phyloP scores from a whole-genome alignment of 2,797 vertebrate genomes.

The Halcyon chelicuti region DNA sequence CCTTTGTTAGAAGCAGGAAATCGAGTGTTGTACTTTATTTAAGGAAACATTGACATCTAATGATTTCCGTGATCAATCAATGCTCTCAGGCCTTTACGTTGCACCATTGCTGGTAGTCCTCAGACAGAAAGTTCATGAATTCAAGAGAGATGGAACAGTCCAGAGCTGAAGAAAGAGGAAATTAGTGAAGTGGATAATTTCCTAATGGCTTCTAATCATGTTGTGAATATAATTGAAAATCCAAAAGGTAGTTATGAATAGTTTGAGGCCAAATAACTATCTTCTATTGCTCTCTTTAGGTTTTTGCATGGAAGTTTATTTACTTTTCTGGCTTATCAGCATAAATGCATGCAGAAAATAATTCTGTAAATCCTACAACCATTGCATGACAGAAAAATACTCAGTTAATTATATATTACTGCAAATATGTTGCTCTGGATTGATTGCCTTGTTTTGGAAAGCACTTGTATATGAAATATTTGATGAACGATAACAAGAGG shows the following conservation, averaged over 20 bases:
- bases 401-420: constrained; percentile 40
- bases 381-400: background rate
- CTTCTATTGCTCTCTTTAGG: constrained; percentile 26
- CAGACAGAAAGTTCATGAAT: background rate
- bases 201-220: background rate
- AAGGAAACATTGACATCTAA: background rate
- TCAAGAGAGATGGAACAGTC: background rate
- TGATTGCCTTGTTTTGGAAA: constrained; percentile 59
- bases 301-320: constrained; percentile 39
- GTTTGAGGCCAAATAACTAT: background rate
- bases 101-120: background rate
- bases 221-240: constrained; percentile 28
- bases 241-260: background rate
- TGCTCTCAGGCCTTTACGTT: background rate
- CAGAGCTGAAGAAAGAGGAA: background rate
- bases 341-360: constrained; percentile 44
- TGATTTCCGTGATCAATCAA: background rate
- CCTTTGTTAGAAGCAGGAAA: background rate
- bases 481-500: constrained; percentile 34
- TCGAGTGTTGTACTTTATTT: background rate
- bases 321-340: constrained; percentile 41
- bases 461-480: constrained; percentile 39
- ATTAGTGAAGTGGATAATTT: constrained; percentile 15
- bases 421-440: constrained; percentile 40
- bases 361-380: constrained; percentile 11